A percentile compares a stretch with the other conserved stretches of the same genome.
Conservation (phyloP, 2,113 vertebrate species). For the Hepsetus odoe region DNA sequence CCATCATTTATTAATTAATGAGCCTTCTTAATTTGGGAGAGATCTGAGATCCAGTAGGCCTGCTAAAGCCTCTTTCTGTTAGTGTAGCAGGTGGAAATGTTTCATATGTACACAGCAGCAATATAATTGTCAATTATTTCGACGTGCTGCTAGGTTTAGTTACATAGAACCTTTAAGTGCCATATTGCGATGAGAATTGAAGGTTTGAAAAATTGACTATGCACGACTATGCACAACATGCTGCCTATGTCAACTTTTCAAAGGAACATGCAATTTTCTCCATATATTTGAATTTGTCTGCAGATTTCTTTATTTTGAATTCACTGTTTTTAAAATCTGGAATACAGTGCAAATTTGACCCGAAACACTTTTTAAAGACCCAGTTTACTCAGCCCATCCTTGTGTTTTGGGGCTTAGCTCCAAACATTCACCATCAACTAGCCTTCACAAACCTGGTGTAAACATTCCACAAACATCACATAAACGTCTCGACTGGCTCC, state of each 20-base stretch:
- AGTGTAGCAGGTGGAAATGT: background rate
- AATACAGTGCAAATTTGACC: constrained; percentile 18
- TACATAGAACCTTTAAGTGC: background rate
- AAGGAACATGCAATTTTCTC: too few species aligned
- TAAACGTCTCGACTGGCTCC: constrained; percentile 59
- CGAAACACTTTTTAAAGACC: background rate
- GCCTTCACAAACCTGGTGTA: constrained; percentile 41
- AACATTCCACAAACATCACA: constrained; percentile 58
- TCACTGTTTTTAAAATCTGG: too few species aligned
- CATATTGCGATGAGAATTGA: too few species aligned
- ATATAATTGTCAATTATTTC: too few species aligned
- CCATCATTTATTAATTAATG: too few species aligned
- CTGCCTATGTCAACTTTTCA: too few species aligned
- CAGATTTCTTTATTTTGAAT: too few species aligned
- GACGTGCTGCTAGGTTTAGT: background rate
- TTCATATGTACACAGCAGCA: background rate
- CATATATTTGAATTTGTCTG: too few species aligned
- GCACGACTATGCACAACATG: too few species aligned
- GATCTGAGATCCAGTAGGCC: background rate
- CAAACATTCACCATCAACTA: constrained; percentile 5
- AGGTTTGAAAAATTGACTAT: too few species aligned
- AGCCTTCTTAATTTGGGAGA: too few species aligned
- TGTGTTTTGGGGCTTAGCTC: constrained; percentile 24
- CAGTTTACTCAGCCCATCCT: background rate
- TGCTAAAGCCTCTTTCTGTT: background rate